Evolutionary conservation across 2,797 vertebrate genomes (phyloP), one percentile per base, ranked within the genome.

Genomic region (Hoplostethus mediterraneus): DNA sequence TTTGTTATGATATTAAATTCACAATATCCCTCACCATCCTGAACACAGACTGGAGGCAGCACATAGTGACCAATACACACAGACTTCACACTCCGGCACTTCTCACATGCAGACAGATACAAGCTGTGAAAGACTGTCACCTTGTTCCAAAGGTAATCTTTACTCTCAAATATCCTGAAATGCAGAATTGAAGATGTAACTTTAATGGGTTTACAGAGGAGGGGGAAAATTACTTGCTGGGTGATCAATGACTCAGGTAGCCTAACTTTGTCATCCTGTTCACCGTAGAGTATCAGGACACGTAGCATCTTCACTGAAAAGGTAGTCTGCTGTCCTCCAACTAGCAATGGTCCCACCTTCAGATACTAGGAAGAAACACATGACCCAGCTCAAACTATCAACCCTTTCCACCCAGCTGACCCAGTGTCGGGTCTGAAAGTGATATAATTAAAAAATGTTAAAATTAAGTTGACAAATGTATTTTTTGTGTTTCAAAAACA

Each of bases 221-320:
- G 42, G 42, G 42, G 12, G 3, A 40, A 40, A 44, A 13, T 2
- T 3, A 21, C 42, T 5, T 0, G 1, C 0, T 21, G 0, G 10
- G 51, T 63, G 10, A 64, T 0, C 4, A 45, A 38, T 21, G 13
- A 36, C 60, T 49, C 14, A 33, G 68, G 45, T 13, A 33, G 40
- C 16, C 49, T 5, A 2, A 16, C 28, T 73, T 11, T 52, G 21
- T 21, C 4, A 95, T 92, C 47, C 91, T 91, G 74, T 64, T 71
- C 88, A 97, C 98, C 96, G 95, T 80, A 83, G 64, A 2, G 97
- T 99, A 85, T 99, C 97, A 0, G 92, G 94, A 81, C 96, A 96
- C 1, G 94, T 53, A 0, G 97, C 96, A 3, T 98, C 94, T 0
- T 93, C 91, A 85, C 98, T 98, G 92, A 99, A 98, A 53, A 99